Base-by-base conservation (phyloP, 2,113 vertebrate genomes). In the Nesoenas mayeri region DNA sequence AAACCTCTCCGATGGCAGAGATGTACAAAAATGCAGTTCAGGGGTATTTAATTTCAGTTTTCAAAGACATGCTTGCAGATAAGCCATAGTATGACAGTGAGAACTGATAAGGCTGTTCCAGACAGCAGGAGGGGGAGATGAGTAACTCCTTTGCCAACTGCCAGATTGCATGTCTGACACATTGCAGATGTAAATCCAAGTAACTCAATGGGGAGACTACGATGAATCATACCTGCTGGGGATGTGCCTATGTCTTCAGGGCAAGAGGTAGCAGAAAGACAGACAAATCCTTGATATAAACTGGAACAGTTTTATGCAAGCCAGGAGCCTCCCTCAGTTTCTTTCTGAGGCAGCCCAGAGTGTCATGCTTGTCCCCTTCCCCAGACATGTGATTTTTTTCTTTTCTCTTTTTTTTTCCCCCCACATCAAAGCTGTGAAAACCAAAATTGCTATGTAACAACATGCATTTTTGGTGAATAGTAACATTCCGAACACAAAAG, bases 91-190 rank as follows among this genome's bases (percentile, higher is more conserved):
- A 73, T 58, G 80, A 89, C 82, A 96, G 86, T 24, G 31, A 92
- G 91, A 94, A 72, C 83, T 77, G 89, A 75, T 79, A 95, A 93
- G 88, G 73, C 90, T 93, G 79, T 77, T 92, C 61, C 88, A 95
- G 93, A 81, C 90, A 83, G 92, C 86, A 85, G 94, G 93, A 94
- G 91, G 85, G 88, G 69, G 79, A 92, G 91, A 92, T 58, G 86
- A 95, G 91, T 87, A 92, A 93, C 15, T 88, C 53, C 62, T 92
- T 77, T 80, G 86, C 94, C 91, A 94, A 92, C 77, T 89, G 80
- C 77, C 95, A 96, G 95, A 95, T 56, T 94, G 93, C 40, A 28
- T 1, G 88, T 97, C 95, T 96, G 91, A 97, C 91, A 94, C 88
- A 51, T 19, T 92, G 88, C 74, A 94, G 95, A 96, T 96, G 88